A percentile compares a stretch with the other conserved stretches of the same genome.
Evolutionary conservation across 23 tunicate species (phyloP).

Genomic region (Halocynthia roretzi): DNA sequence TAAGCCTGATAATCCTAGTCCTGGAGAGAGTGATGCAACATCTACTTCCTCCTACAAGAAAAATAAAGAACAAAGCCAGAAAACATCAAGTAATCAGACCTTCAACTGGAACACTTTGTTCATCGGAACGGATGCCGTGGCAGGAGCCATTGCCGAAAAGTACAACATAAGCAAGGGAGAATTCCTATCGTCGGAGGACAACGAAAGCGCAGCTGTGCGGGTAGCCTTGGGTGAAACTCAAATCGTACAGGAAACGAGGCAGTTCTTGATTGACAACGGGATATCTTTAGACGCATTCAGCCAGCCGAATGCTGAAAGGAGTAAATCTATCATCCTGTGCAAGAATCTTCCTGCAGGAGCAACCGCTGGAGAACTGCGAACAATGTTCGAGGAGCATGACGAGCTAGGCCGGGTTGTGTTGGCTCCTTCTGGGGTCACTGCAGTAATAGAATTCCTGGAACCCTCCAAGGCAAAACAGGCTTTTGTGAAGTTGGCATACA

Average conservation of each 20-base stretch:
- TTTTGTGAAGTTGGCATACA: conserved; percentile 75
- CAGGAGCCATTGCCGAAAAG: conserved; percentile 79
- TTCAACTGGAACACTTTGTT: conserved; percentile 90
- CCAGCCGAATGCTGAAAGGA: conserved; percentile 74
- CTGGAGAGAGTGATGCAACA: background rate
- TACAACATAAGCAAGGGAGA: conserved; percentile 40
- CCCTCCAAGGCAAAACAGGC: conserved; percentile 76
- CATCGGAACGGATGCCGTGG: conserved; percentile 85
- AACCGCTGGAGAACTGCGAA: conserved; percentile 61
- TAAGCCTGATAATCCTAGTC: conserved; percentile 8
- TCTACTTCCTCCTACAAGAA: conserved; percentile 42
- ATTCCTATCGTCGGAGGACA: conserved; percentile 30
- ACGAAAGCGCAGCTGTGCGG: conserved; percentile 78
- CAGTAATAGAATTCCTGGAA: conserved; percentile 69
- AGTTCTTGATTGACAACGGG: conserved; percentile 70
- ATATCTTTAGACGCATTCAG: conserved; percentile 62
- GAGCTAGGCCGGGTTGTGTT: conserved; percentile 75
- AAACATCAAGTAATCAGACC: conserved; percentile 46
- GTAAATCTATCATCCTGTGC: conserved; percentile 75
- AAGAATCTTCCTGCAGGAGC: conserved; percentile 88
- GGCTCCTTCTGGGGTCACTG: conserved; percentile 90
- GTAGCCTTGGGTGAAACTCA: conserved; percentile 93
- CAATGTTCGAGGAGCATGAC: conserved; percentile 65
- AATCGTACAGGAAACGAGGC: conserved; percentile 76
- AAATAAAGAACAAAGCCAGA: conserved; percentile 36